Evolutionary conservation across 2,888 invertebrate species (phyloP).

Genomic region (Cosmorhoe ocellata): DNA sequence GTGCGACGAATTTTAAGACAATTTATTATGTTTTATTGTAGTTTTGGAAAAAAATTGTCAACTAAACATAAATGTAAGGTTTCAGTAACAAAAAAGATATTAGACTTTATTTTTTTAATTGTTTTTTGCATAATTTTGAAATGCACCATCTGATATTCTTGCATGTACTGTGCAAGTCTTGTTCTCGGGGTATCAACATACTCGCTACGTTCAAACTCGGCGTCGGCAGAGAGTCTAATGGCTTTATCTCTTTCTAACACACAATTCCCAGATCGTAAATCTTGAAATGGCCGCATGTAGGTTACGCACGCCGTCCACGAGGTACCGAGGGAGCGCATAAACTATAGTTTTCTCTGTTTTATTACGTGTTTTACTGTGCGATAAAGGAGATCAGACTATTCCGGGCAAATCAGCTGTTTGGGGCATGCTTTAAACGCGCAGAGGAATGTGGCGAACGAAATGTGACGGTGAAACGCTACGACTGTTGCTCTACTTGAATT

Average conservation of each 20-base stretch:
- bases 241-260: slow-evolving; percentile 80
- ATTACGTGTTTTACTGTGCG: slow-evolving; percentile 76
- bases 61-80: not conserved
- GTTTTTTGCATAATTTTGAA: not conserved
- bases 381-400: slow-evolving; percentile 80
- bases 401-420: slow-evolving; percentile 81
- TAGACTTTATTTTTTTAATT: slow-evolving; percentile 1
- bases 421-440: slow-evolving; percentile 81
- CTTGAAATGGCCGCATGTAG: slow-evolving; percentile 84
- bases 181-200: slow-evolving; percentile 68
- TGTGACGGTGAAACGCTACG: slow-evolving; percentile 59
- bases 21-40: slow-evolving; percentile 25
- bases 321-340: slow-evolving; percentile 77
- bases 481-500: slow-evolving; percentile 63
- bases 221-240: slow-evolving; percentile 75
- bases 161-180: slow-evolving; percentile 63
- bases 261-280: slow-evolving; percentile 84
- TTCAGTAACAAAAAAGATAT: not conserved
- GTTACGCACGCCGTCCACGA: slow-evolving; percentile 82
- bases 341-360: slow-evolving; percentile 82
- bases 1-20: slow-evolving; percentile 50
- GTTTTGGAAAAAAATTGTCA: not conserved
- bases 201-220: slow-evolving; percentile 66
- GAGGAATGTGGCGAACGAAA: slow-evolving; percentile 80
- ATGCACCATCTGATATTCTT: slow-evolving; percentile 40